Conservation (phyloP, 2,797 vertebrate genomes). For the Coccyzus lansbergi region DNA sequence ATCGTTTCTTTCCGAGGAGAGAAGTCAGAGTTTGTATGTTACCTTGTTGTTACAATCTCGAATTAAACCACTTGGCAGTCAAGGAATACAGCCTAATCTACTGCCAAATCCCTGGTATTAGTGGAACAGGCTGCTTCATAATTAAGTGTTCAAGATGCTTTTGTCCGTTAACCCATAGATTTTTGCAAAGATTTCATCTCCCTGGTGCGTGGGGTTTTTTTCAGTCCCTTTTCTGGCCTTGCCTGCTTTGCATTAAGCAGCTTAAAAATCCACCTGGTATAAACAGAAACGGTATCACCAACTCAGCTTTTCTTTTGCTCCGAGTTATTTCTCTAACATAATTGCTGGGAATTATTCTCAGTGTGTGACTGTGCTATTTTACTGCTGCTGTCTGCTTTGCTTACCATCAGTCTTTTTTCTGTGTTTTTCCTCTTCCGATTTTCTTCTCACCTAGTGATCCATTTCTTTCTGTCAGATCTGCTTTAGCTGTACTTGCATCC, state of each 20-base stretch:
- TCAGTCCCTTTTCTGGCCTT: neutral
- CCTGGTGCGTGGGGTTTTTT: neutral
- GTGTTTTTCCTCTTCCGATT: neutral
- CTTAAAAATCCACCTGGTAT: neutral
- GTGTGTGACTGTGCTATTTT: neutral
- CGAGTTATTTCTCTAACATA: neutral
- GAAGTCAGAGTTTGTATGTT: conserved; percentile 33
- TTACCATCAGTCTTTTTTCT: neutral
- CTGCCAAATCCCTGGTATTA: neutral
- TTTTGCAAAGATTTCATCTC: neutral
- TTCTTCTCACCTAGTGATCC: neutral
- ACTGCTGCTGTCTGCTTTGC: neutral
- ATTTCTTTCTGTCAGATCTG: neutral
- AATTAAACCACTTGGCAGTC: neutral
- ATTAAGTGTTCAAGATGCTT: neutral
- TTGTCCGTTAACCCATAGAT: neutral
- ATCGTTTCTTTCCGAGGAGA: neutral
- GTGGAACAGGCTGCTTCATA: neutral
- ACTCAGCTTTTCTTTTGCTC: neutral
- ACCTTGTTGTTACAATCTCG: conserved; percentile 17
- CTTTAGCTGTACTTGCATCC: neutral
- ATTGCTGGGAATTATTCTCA: neutral
- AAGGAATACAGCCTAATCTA: neutral
- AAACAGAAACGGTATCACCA: neutral
- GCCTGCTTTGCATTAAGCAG: neutral